Base-by-base conservation (phyloP, 2,888 invertebrate species). In the Brassicogethes aeneus region DNA sequence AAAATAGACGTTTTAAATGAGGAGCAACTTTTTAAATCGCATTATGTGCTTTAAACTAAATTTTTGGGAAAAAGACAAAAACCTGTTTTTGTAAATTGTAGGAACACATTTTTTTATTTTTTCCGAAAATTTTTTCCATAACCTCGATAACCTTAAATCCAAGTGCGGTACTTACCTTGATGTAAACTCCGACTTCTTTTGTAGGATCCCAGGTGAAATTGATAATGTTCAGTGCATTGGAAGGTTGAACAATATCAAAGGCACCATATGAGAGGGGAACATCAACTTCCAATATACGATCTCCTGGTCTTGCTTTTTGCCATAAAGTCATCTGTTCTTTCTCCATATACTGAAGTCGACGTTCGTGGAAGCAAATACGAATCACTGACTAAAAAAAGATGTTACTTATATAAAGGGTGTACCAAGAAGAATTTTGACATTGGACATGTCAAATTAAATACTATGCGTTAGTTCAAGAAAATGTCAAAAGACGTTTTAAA, bases 191-290 rank as follows among this genome's bases (percentile, higher is more conserved):
- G 50, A 92, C 90, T 70, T 95, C 95, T 63, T 95, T 94, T 15
- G 90, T 85, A 0, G 95, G 93, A 70, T 96, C 94, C 95, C 95
- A 96, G 57, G 81, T 79, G 43, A 96, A 88, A 62, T 92, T 89
- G 2, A 91, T 77, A 2, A 83, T 78, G 71, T 94, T 95, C 45
- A 89, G 68, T 41, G 75, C 74, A 45, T 72, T 72, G 14, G 76
- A 70, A 0, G 84, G 80, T 62, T 91, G 86, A 37, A 80, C 77
- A 14, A 91, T 83, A 52, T 93, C 85, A 39, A 82, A 80, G 55
- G 94, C 76, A 0, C 95, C 95, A 66, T 94, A 95, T 0, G 93
- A 94, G 8, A 95, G 74, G 0, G 95, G 95, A 0, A 95, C 82
- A 66, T 96, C 95, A 61, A 83, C 77, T 74, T 96, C 94, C 1